Base-by-base conservation (phyloP, 2,888 invertebrate genomes). In the Coronaproctus castanopsis region DNA sequence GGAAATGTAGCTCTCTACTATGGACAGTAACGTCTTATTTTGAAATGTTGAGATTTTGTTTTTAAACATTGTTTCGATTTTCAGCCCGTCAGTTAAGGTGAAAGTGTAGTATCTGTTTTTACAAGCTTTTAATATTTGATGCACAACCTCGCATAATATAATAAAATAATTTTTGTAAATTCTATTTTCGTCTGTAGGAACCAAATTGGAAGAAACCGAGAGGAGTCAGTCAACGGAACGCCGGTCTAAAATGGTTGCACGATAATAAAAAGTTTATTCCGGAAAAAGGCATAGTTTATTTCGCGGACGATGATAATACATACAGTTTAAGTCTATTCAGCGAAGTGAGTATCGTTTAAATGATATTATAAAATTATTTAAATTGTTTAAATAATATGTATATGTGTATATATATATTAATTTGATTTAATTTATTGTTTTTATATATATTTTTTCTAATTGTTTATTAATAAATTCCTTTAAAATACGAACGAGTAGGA, bases 271-370 rank as follows among this genome's bases (percentile, higher is more conserved):
- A 70, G 22, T 70, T 74, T n/a, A 75, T 76, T 51, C 76, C 77
- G 67, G 76, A 77, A 65, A 71, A 77, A 67, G 83, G 87, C 18
- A 80, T 93, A 50, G 83, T 96, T 0, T 97, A 86, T 72, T 96
- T 97, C 71, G 93, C 93, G 76, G 96, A 97, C 69, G 96, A 97
- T 71, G 96, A 96, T 70, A 97, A 97, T 70, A 85, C 92, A 0
- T 97, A 97, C 70, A 81, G 86, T 55, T 71, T 91, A 24, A 84
- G 88, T 71, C 71, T 97, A 14, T 97, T 97, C 74, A 80, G 83
- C 61, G 93, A 95, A 80, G 88, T 88, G 68, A 68, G 64, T 61
- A 48, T 54, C 21, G 50, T n/a, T n/a, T n/a, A n/a, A n/a, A n/a
- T n/a, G n/a, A 48, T 14, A 14, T 48, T 18, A 14, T 14, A 48